Percentiles rank a stretch among this genome's conserved stretches.
These are phyloP conservation scores for Apteryx owenii DNA, from an alignment of 2,113 vertebrate genomes.

Conservation along the genomic window DNA sequence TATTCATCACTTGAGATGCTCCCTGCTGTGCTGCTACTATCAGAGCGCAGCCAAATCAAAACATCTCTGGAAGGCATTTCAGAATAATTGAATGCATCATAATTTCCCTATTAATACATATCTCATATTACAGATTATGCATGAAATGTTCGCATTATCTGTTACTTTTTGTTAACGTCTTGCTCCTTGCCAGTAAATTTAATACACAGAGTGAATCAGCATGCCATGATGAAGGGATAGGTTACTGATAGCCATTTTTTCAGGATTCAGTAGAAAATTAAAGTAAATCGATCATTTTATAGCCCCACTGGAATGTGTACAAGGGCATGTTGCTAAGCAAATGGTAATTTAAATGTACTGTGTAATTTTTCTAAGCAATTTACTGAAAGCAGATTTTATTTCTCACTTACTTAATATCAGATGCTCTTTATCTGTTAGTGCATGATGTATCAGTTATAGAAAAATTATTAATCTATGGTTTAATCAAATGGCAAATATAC, in stretches of 20 bases:
- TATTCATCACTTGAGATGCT: constrained; percentile 94
- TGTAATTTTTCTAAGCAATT: constrained; percentile 88
- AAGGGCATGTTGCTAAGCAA: constrained; percentile 89
- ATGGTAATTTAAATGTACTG: constrained; percentile 89
- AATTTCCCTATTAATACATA: constrained; percentile 98
- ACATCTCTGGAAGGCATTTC: constrained; percentile 97
- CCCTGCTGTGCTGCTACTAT: constrained; percentile 88
- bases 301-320: constrained; percentile 83
- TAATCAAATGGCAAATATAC: constrained; percentile 74
- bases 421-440: constrained; percentile 81
- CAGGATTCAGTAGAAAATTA: constrained; percentile 89
- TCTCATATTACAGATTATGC: constrained; percentile 94
- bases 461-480: constrained; percentile 84
- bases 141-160: constrained; percentile 94
- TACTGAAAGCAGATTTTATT: constrained; percentile 85
- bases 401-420: constrained; percentile 83
- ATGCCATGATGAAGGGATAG: constrained; percentile 85
- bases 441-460: constrained; percentile 82
- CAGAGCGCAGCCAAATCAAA: constrained; percentile 91
- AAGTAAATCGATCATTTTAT: constrained; percentile 91
- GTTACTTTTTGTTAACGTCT: constrained; percentile 90
- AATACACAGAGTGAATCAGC: constrained; percentile 88
- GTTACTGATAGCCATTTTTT: constrained; percentile 84
- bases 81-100: constrained; percentile 97
- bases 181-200: constrained; percentile 88